phyloP scores from a whole-genome alignment of 1,140 invertebrate species.

The Gryon sp. region DNA sequence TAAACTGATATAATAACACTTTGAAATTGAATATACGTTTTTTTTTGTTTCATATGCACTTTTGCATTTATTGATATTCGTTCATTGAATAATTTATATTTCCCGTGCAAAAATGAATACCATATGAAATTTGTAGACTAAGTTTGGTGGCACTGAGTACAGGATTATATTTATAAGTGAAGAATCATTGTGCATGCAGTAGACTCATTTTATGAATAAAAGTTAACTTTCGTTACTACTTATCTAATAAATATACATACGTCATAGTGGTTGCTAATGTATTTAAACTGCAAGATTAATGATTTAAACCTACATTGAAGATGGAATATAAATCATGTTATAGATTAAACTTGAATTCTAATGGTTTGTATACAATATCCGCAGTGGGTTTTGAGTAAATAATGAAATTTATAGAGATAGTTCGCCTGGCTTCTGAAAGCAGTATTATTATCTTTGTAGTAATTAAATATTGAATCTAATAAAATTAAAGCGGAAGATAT shows the following conservation, averaged over 20 bases:
- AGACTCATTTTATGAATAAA: background rate
- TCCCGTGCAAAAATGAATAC: too few species aligned
- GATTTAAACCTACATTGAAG: conserved; percentile 21
- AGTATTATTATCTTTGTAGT: background rate
- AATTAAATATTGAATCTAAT: conserved; percentile 1
- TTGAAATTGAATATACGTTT: too few species aligned
- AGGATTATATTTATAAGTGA: too few species aligned
- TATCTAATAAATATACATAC: conserved; percentile 27
- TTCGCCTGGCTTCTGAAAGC: background rate
- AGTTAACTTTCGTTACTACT: conserved; percentile 4
- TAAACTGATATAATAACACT: too few species aligned
- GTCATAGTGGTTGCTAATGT: conserved; percentile 17
- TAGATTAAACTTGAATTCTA: conserved; percentile 26
- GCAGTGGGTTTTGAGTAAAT: conserved; percentile 1
- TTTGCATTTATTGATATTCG: too few species aligned
- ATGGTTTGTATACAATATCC: conserved; percentile 9
- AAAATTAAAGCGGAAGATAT: too few species aligned
- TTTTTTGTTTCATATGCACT: too few species aligned
- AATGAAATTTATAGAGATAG: conserved; percentile 13
- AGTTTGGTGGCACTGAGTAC: too few species aligned
- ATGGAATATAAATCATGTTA: conserved; percentile 30
- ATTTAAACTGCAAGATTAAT: conserved; percentile 27
- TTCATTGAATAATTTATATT: too few species aligned
- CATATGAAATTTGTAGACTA: too few species aligned
- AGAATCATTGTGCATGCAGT: too few species aligned